A percentile compares a stretch with the other conserved stretches of the same genome.
These are phyloP conservation scores for Deroptyus accipitrinus DNA, from an alignment of 2,113 vertebrate genomes.

Conservation along the genomic window DNA sequence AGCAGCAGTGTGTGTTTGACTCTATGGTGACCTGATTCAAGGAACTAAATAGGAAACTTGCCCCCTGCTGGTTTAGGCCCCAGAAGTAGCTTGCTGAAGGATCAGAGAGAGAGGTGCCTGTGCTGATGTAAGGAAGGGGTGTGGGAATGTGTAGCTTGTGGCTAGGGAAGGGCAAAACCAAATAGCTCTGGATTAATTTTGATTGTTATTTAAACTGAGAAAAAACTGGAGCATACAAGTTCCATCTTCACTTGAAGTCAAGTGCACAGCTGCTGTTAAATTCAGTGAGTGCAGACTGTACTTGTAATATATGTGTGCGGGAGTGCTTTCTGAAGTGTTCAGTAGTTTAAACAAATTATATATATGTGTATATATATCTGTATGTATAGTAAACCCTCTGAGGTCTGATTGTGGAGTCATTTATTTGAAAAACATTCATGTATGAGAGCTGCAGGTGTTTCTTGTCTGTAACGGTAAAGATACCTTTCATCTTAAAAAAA, in stretches of 20 bases:
- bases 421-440: not conserved
- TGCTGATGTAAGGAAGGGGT: not conserved
- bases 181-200: not conserved
- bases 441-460: not conserved
- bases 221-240: not conserved
- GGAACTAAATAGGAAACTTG: not conserved
- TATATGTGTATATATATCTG: not conserved
- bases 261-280: not conserved
- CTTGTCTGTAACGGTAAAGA: not conserved
- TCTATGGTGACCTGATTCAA: not conserved
- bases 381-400: not conserved
- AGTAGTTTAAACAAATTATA: not conserved
- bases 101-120: not conserved
- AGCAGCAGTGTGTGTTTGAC: not conserved
- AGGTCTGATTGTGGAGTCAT: not conserved
- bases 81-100: not conserved
- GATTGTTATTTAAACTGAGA: constrained; percentile 7
- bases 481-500: not conserved
- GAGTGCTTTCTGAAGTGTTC: not conserved
- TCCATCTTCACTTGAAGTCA: not conserved
- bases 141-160: not conserved
- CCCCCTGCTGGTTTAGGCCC: not conserved
- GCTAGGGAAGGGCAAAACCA: not conserved
- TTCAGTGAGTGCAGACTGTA: not conserved
- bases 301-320: not conserved